Evolutionary conservation across 2,113 vertebrate genomes (phyloP).

Genomic region (Nematolebias whitei): DNA sequence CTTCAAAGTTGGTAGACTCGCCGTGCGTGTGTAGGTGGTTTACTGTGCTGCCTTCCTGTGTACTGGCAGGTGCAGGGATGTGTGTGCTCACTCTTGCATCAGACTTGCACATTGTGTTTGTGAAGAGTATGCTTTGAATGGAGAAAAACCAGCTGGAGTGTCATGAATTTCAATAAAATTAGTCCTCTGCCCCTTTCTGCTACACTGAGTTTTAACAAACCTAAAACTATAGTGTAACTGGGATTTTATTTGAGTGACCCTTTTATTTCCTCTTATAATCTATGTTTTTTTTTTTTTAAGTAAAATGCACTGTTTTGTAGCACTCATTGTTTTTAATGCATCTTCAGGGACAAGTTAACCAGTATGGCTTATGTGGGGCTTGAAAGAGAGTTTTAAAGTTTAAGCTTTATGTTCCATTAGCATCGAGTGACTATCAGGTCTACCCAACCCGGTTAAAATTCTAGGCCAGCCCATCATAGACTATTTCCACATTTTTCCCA

Average conservation of each 20-base stretch:
- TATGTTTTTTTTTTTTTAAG: conserved; percentile 30
- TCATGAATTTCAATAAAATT: conserved; percentile 58
- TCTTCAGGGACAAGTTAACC: conserved; percentile 1
- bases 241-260: conserved; percentile 36
- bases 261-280: conserved; percentile 57
- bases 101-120: conserved; percentile 11
- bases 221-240: conserved; percentile 21
- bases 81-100: conserved; percentile 50
- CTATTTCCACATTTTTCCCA: too few relatives aligned
- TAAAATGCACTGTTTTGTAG: conserved; percentile 18
- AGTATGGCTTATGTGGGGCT: conserved; percentile 31
- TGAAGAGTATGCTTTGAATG: conserved; percentile 53
- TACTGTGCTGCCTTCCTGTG: neutral
- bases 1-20: conserved; percentile 49
- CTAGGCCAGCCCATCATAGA: too few relatives aligned
- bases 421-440: too few relatives aligned
- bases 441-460: too few relatives aligned
- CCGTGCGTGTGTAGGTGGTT: neutral
- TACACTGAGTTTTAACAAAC: conserved; percentile 24
- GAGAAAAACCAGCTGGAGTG: conserved; percentile 58
- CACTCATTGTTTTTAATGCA: neutral
- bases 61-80: conserved; percentile 35
- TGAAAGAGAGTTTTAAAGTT: neutral
- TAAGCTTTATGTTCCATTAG: neutral
- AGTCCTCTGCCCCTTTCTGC: conserved; percentile 1